Evolutionary conservation across 2,888 invertebrate species (phyloP).

Genomic region (Auanema sp.): DNA sequence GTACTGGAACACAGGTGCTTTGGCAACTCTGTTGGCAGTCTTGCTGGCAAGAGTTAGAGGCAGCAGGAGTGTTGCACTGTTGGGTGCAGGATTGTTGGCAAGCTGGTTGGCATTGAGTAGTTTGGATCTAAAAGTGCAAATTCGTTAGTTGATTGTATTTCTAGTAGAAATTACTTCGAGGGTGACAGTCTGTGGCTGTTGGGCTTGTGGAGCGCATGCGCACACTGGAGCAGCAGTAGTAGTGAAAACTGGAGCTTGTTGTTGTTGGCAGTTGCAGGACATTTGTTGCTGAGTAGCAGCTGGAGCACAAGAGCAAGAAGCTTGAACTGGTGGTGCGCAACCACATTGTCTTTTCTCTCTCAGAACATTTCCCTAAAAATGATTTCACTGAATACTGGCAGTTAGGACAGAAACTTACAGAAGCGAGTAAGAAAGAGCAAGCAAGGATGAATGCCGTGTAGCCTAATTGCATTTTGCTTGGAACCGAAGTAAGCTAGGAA

Average conservation of each 20-base stretch:
- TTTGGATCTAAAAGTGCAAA: conserved; percentile 22
- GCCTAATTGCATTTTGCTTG: not conserved
- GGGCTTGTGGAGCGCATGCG: conserved; percentile 31
- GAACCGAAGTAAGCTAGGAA: too few relatives aligned
- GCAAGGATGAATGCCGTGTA: not conserved
- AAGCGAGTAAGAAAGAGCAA: not conserved
- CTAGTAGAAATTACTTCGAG: conserved; percentile 12
- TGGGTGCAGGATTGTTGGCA: conserved; percentile 37
- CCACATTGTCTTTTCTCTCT: conserved; percentile 46
- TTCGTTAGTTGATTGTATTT: not conserved
- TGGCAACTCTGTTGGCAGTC: conserved; percentile 36
- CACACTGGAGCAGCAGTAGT: conserved; percentile 13
- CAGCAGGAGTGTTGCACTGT: conserved; percentile 29
- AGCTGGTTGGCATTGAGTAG: conserved; percentile 36
- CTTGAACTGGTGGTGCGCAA: conserved; percentile 31
- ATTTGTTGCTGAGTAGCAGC: conserved; percentile 10
- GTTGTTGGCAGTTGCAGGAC: conserved; percentile 41
- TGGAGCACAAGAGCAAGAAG: conserved; percentile 29
- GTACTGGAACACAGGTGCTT: conserved; percentile 23
- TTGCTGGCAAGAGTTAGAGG: conserved; percentile 28
- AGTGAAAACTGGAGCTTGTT: conserved; percentile 22
- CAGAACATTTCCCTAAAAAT: conserved; percentile 36
- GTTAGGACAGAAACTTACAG: not conserved
- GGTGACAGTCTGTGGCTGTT: conserved; percentile 26
- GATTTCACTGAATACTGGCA: not conserved